Evolutionary conservation across 1,140 invertebrate species (phyloP).

Genomic region (Hyphantria cunea): DNA sequence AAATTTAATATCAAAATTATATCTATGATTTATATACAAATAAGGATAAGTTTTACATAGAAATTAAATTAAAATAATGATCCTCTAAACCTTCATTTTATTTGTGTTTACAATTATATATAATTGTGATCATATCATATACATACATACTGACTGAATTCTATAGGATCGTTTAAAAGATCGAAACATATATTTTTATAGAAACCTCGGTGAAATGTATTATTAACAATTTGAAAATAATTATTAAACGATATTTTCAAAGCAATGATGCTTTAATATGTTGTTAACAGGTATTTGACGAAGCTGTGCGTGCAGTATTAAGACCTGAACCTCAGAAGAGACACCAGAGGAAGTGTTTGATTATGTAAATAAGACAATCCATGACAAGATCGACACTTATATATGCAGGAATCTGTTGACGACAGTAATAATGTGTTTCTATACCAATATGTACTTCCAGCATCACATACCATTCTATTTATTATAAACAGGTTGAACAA

Average conservation of each 20-base stretch:
- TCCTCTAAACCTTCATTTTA: no score
- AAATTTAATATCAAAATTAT: no score
- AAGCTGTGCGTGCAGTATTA: constrained; percentile 96
- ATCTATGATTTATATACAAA: no score
- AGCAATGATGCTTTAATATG: not conserved
- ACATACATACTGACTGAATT: no score
- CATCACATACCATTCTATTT: constrained; percentile 6
- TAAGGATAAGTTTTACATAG: no score
- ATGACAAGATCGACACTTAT: constrained; percentile 58
- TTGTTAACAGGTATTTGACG: constrained; percentile 93
- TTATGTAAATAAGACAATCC: constrained; percentile 87
- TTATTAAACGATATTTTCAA: not conserved
- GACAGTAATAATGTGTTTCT: constrained; percentile 81
- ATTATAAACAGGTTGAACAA: constrained; percentile 13
- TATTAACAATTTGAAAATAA: no score
- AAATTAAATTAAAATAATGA: no score
- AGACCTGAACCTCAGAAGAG: constrained; percentile 96
- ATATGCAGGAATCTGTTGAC: constrained; percentile 68
- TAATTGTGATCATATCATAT: no score
- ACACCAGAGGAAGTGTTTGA: constrained; percentile 94
- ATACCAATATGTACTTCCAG: constrained; percentile 44
- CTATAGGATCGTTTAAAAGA: no score
- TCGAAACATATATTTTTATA: no score
- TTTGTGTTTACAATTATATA: no score
- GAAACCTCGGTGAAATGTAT: no score